Percentiles rank a stretch among this genome's conserved stretches.
Evolutionary conservation across 1,140 invertebrate genomes (phyloP).

Genomic region (Drosophila fuyamai): DNA sequence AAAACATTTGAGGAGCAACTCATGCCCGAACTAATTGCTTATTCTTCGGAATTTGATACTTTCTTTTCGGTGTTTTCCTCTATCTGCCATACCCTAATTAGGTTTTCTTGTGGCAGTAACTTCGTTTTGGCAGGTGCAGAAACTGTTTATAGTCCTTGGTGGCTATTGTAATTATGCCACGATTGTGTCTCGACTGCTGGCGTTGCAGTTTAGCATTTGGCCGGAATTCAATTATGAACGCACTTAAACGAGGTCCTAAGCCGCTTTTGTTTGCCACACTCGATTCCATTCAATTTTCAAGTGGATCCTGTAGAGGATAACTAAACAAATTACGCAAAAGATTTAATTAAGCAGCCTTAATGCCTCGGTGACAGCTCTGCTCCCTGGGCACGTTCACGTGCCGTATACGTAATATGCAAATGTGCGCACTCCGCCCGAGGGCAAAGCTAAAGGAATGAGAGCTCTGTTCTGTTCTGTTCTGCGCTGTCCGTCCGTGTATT

Average conservation of each 20-base stretch:
- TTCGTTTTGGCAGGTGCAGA: constrained; percentile 37
- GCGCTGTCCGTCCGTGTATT: constrained; percentile 14
- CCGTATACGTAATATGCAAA: constrained; percentile 80
- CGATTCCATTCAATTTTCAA: constrained; percentile 68
- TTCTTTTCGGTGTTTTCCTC: constrained; percentile 5
- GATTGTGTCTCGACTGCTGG: constrained; percentile 53
- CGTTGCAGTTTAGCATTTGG: constrained; percentile 68
- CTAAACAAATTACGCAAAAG: constrained; percentile 81
- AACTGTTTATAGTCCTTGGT: constrained; percentile 49
- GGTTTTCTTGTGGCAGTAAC: constrained; percentile 46
- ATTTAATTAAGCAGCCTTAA: constrained; percentile 77
- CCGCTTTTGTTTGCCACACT: constrained; percentile 59
- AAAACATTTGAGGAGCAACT: constrained; percentile 19
- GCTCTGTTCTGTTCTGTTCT: not conserved
- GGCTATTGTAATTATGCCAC: constrained; percentile 61
- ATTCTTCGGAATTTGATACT: constrained; percentile 16
- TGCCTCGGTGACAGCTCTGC: constrained; percentile 44
- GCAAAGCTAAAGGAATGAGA: constrained; percentile 10
- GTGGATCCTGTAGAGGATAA: constrained; percentile 65
- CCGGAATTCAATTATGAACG: constrained; percentile 67
- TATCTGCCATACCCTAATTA: constrained; percentile 23
- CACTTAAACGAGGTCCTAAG: constrained; percentile 60
- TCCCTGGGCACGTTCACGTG: constrained; percentile 61
- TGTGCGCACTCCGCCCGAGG: constrained; percentile 39
- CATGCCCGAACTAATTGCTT: constrained; percentile 38